Evolutionary conservation across 2,797 vertebrate species (phyloP), one percentile per base, ranked within the genome.

Genomic region (Diceros bicornis): DNA sequence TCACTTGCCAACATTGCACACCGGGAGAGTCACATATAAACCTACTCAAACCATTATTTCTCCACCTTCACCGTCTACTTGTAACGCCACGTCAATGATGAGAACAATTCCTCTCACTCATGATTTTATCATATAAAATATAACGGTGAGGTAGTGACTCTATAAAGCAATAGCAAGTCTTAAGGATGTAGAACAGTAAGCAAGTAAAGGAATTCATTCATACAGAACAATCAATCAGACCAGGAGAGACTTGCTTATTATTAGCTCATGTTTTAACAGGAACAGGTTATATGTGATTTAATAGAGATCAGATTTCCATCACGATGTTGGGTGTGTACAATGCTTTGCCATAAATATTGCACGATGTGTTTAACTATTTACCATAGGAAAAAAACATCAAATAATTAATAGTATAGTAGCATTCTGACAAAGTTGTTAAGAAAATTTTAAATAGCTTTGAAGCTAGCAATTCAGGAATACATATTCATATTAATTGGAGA

Each of bases 241-340:
- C 47, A 89, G 62, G 55, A 97, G 69, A 97, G 55, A 90, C 81
- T 74, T 97, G 27, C 52, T 98, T 97, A 98, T 84, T 88, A 95
- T 97, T 97, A 98, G 47, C 34, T 97, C 88, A 92, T 95, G 91
- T 92, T 98, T 97, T 96, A 98, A 98, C 97, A 91, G 66, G 87
- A 98, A 98, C 90, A 69, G 88, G 66, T 62, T 91, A 55, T 98
- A 95, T 91, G 98, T 98, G 96, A 98, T 97, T 98, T 92, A 98
- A 94, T 14, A 93, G 27, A 96, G 85, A 98, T 95, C 75, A 98
- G 97, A 97, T 96, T 98, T 97, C 57, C 50, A 71, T 77, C 96
- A 95, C 44, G 16, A 77, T 97, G 68, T 93, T 97, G 78, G 96
- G 23, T 97, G 83, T 85, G 92, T 89, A 96, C 66, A 96, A 59